A percentile compares a stretch with the other conserved stretches of the same genome.
phyloP scores from a whole-genome alignment of 2,888 invertebrate species.

The Pediacus dermestoides region DNA sequence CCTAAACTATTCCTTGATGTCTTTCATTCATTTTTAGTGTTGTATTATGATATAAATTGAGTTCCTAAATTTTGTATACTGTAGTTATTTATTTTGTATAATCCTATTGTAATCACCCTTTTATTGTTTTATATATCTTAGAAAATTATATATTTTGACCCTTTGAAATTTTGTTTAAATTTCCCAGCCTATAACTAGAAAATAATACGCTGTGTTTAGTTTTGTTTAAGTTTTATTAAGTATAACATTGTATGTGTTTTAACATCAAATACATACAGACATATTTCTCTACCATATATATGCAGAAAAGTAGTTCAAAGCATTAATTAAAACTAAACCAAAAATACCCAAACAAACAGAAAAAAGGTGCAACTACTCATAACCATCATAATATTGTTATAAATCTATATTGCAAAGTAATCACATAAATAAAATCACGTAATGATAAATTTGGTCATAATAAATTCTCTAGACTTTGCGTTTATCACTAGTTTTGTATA shows the following conservation, averaged over 20 bases:
- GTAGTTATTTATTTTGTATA: too few species aligned
- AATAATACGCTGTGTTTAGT: too few species aligned
- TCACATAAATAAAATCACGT: conserved; percentile 42
- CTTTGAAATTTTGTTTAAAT: too few species aligned
- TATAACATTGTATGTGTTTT: conserved; percentile 37
- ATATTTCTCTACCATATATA: conserved; percentile 39
- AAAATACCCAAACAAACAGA: conserved; percentile 39
- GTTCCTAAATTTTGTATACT: too few species aligned
- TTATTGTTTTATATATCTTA: too few species aligned
- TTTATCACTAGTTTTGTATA: conserved; percentile 23
- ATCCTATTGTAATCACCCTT: too few species aligned
- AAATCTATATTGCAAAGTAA: conserved; percentile 41
- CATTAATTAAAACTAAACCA: conserved; percentile 40
- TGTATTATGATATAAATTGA: too few species aligned
- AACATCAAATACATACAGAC: conserved; percentile 48
- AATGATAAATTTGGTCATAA: conserved; percentile 38
- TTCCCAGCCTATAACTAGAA: too few species aligned
- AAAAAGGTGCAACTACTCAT: conserved; percentile 24
- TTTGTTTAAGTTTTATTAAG: conserved; percentile 36
- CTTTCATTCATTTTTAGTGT: too few species aligned
- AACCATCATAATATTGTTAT: conserved; percentile 29
- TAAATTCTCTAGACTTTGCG: conserved; percentile 22
- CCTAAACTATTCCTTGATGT: too few species aligned
- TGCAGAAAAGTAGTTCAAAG: conserved; percentile 38
- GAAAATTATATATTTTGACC: too few species aligned